Conservation (phyloP, 2,888 invertebrate species). For the Calameuta filiformis region DNA sequence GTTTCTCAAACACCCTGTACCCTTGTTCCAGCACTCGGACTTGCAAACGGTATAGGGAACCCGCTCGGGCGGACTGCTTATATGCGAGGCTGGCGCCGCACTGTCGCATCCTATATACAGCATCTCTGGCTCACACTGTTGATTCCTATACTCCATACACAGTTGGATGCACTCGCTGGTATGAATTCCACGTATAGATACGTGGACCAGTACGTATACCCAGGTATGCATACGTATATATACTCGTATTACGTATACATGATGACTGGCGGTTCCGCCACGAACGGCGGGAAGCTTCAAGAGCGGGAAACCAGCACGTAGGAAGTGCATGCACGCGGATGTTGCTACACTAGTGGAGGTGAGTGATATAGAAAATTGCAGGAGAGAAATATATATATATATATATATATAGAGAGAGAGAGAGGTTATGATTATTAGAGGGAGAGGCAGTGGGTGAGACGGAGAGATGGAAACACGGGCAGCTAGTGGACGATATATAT, state of each 20-base stretch:
- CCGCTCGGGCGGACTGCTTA: slow-evolving; percentile 14
- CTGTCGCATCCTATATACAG: slow-evolving; percentile 56
- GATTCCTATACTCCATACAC: not conserved
- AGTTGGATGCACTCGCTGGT: not conserved
- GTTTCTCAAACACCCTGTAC: slow-evolving; percentile 6
- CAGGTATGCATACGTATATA: not conserved
- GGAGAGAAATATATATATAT: not conserved
- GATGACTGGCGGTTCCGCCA: not conserved
- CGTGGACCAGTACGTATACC: not conserved
- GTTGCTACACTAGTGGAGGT: not conserved
- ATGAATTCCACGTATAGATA: not conserved
- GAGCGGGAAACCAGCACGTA: slow-evolving; percentile 1
- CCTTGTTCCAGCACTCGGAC: slow-evolving; percentile 9
- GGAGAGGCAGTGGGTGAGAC: not conserved
- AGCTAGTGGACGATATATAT: not conserved
- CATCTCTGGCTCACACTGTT: slow-evolving; percentile 24
- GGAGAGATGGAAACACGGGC: not conserved
- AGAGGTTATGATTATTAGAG: not conserved
- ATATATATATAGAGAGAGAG: no score
- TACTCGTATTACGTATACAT: not conserved
- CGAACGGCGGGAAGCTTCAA: not conserved
- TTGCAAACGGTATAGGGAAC: slow-evolving; percentile 24
- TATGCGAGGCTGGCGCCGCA: slow-evolving; percentile 47
- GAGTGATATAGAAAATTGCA: not conserved
- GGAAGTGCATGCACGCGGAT: not conserved